Evolutionary conservation across 1,140 invertebrate species (phyloP), one percentile per base, ranked within the genome.

Genomic region (Berghia stephanieae): DNA sequence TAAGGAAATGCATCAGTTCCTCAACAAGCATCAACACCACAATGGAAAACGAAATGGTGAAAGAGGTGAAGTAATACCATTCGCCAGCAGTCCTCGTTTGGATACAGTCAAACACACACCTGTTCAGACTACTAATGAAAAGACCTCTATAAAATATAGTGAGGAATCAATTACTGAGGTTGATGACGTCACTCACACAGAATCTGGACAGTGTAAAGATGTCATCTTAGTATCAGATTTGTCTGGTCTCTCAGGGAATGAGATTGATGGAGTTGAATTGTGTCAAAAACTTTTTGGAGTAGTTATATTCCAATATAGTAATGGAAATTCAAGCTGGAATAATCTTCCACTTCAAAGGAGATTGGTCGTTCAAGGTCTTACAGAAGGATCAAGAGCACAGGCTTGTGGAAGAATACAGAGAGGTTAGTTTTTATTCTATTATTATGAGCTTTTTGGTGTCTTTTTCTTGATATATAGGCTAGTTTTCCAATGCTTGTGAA

Each of bases 271-370:
- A 5, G 72, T 75, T 18, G 72, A 75, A 38, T 34, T 75, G n/a
- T 75, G 52, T 57, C 38, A 75, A 44, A 75, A 75, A 40, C 57
- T 75, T 1, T 75, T 75, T 75, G 72, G 72, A 18, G 66, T 75
- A 21, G 44, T 40, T n/a, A 27, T 75, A 3, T 43, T 75, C 27
- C 55, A 75, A 31, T 75, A 75, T 42, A 66, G n/a, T 57, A 75
- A 75, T 75, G 72, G 57, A 5, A 63, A 75, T 44, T 5, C 6
- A 27, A 40, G 34, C 10, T 63, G 52, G 52, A 60, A 44, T 43
- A 21, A 38, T 27, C 36, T 38, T 13, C 13, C 24, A 40, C 60
- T 31, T 24, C 38, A 75, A 43, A 21, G 72, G 21, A 75, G 66
- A 31, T 44, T 75, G 34, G 72, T 75, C 18, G 72, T 75, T 40